Conservation (phyloP, 2,888 invertebrate genomes). For the Spisula solida region DNA sequence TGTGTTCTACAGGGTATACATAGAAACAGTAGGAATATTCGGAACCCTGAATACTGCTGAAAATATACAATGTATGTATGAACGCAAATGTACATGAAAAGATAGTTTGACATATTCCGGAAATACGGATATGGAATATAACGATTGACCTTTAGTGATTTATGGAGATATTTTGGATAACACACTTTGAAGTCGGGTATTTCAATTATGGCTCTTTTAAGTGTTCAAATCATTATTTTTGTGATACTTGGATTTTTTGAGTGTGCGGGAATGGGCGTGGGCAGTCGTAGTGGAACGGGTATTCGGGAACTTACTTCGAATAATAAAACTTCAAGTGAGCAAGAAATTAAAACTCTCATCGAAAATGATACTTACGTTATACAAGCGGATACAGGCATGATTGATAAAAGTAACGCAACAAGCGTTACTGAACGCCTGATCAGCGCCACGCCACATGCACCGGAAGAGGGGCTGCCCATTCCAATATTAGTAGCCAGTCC, state of each 20-base stretch:
- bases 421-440: neutral
- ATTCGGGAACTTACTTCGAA: neutral
- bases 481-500: conserved; percentile 82
- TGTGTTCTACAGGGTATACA: too few relatives aligned
- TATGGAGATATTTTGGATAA: neutral
- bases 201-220: neutral
- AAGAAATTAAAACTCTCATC: neutral
- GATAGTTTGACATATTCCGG: too few relatives aligned
- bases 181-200: neutral
- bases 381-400: neutral
- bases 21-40: too few relatives aligned
- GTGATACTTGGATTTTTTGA: neutral
- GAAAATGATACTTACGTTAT: conserved; percentile 3
- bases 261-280: neutral
- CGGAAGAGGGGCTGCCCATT: conserved; percentile 69
- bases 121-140: too few relatives aligned
- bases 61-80: too few relatives aligned
- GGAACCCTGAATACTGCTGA: too few relatives aligned
- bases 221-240: neutral
- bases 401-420: neutral
- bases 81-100: too few relatives aligned
- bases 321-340: neutral
- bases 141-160: neutral
- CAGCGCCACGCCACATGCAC: neutral
- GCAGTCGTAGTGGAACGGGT: neutral